Percentiles rank a stretch among this genome's conserved stretches.
phyloP scores from a whole-genome alignment of 2,113 vertebrate genomes.

The Crypturellus undulatus region DNA sequence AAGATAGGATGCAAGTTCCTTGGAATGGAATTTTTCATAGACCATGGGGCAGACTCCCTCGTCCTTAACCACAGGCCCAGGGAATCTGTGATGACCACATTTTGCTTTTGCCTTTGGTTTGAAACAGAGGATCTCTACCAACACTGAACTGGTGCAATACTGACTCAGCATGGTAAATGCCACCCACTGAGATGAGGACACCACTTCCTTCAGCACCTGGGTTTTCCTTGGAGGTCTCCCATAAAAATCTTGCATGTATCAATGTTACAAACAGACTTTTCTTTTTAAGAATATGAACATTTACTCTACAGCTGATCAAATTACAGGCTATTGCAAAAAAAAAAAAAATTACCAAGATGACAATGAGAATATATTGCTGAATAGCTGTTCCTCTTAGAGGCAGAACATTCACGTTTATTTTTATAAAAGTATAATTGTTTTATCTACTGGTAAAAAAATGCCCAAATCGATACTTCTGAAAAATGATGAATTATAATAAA shows the following conservation, averaged over 20 bases:
- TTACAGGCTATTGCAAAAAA: background rate
- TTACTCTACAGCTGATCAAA: background rate
- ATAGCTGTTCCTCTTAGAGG: background rate
- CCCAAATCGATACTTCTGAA: background rate
- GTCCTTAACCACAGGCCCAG: background rate
- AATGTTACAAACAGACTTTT: background rate
- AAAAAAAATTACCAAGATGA: background rate
- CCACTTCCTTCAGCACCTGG: conserved; percentile 42
- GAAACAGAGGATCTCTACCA: conserved; percentile 51
- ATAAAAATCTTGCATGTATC: conserved; percentile 17
- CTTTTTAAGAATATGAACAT: background rate
- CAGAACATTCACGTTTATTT: background rate
- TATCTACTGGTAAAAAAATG: background rate
- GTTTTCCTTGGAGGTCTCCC: conserved; percentile 65
- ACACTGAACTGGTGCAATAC: conserved; percentile 14
- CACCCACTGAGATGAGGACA: conserved; percentile 62
- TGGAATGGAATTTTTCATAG: conserved; percentile 35
- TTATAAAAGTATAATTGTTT: background rate
- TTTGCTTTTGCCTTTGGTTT: conserved; percentile 65
- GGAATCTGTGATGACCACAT: conserved; percentile 32
- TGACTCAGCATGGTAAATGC: conserved; percentile 74
- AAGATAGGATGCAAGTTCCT: background rate
- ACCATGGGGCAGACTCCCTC: conserved; percentile 1
- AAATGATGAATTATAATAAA: background rate
- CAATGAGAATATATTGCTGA: conserved; percentile 3